These are phyloP conservation scores for Hiodon alosoides DNA, from an alignment of 2,113 vertebrate genomes.

Conservation along the genomic window DNA sequence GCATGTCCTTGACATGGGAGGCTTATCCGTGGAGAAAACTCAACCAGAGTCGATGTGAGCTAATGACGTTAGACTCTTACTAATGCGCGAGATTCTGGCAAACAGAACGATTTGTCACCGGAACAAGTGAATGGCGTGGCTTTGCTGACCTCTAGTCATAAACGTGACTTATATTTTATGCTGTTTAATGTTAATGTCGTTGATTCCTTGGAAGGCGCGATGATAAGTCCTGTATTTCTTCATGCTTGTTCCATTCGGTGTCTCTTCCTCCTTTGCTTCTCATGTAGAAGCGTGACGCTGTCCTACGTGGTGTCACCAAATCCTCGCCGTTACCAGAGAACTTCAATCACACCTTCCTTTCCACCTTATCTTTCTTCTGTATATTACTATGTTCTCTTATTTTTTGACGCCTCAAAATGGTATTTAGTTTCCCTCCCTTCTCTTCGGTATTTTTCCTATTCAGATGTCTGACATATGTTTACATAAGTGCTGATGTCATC, in stretches of 20 bases:
- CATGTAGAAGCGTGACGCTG: neutral
- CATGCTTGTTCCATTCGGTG: conserved; percentile 1
- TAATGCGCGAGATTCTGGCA: neutral
- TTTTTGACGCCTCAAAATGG: too few relatives aligned
- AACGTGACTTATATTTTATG: neutral
- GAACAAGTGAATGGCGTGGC: neutral
- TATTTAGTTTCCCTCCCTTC: too few relatives aligned
- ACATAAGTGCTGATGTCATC: too few relatives aligned
- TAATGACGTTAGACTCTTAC: conserved; percentile 9
- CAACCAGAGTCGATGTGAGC: neutral
- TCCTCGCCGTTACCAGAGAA: neutral
- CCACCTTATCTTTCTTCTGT: too few relatives aligned
- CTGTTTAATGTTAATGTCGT: neutral
- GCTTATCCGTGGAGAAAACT: neutral
- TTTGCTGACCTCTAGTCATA: neutral
- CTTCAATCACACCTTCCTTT: too few relatives aligned
- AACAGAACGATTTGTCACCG: neutral
- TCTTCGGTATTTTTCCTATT: too few relatives aligned
- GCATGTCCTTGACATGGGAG: neutral
- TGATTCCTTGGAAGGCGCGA: conserved; percentile 8
- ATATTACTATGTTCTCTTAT: too few relatives aligned
- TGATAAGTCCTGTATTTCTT: conserved; percentile 4
- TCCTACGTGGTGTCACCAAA: neutral
- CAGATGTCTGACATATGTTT: too few relatives aligned
- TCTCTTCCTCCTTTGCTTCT: neutral